Conservation (phyloP, 1,140 invertebrate species). For the Zaprionus vittiger region DNA sequence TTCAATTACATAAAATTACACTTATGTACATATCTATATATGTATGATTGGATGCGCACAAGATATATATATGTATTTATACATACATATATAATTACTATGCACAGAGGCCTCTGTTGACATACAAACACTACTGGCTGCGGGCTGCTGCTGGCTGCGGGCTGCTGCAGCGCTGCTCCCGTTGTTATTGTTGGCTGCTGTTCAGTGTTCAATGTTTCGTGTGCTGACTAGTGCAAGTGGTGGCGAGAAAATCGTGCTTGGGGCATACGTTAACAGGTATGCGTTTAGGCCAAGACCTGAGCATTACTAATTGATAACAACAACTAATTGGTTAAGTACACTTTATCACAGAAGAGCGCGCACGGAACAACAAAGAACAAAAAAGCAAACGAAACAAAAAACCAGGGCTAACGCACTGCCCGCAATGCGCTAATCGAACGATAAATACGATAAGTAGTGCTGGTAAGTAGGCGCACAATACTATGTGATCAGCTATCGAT, state of each 20-base stretch:
- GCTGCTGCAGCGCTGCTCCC: slow-evolving; percentile 39
- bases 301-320: slow-evolving; percentile 64
- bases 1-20: slow-evolving; percentile 80
- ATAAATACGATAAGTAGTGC: background rate
- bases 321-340: slow-evolving; percentile 71
- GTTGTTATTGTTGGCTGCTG: slow-evolving; percentile 39
- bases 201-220: slow-evolving; percentile 18
- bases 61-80: background rate
- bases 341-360: slow-evolving; percentile 74
- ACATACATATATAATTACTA: slow-evolving; percentile 9
- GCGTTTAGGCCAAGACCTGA: slow-evolving; percentile 35
- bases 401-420: slow-evolving; percentile 24
- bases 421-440: slow-evolving; percentile 14
- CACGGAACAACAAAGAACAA: slow-evolving; percentile 58
- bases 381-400: slow-evolving; percentile 51
- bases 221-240: slow-evolving; percentile 7
- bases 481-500: slow-evolving; percentile 21
- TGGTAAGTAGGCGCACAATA: slow-evolving; percentile 16
- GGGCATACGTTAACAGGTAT: slow-evolving; percentile 16
- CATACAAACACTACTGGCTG: slow-evolving; percentile 58
- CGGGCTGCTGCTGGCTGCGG: slow-evolving; percentile 40
- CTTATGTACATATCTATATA: slow-evolving; percentile 10
- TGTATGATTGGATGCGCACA: background rate
- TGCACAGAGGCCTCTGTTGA: slow-evolving; percentile 31
- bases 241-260: background rate